Conservation (phyloP, 2,113 vertebrate species). For the Crotalus helleri region DNA sequence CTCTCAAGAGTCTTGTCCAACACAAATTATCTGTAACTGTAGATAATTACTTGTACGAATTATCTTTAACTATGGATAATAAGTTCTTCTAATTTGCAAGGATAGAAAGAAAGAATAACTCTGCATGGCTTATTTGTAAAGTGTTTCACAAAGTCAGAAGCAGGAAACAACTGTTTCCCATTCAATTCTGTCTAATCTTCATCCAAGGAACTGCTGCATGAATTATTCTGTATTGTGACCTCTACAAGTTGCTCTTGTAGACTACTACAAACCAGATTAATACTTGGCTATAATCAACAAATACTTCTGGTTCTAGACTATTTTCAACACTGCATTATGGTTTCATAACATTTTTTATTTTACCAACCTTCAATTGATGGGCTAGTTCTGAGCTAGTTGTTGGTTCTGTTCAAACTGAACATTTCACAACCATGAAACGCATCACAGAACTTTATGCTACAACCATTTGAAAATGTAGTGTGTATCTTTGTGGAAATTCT, state of each 20-base stretch:
- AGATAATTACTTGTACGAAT: background rate
- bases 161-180: background rate
- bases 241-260: background rate
- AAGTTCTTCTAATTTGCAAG: background rate
- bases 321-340: background rate
- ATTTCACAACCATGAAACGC: background rate
- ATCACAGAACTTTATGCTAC: background rate
- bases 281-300: background rate
- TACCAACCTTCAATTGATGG: background rate
- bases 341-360: background rate
- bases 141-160: background rate
- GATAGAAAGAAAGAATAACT: background rate
- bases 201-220: background rate
- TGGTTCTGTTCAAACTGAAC: background rate
- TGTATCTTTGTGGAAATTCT: constrained; percentile 14
- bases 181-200: background rate
- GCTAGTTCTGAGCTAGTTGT: background rate
- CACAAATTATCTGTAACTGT: background rate
- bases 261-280: background rate
- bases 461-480: background rate
- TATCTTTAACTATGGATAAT: background rate
- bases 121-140: background rate
- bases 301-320: background rate
- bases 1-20: background rate
- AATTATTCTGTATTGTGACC: background rate